Percentiles rank a stretch among this genome's conserved stretches.
These are phyloP conservation scores for Zapus hudsonius DNA, from an alignment of 2,113 vertebrate species.

Conservation along the genomic window DNA sequence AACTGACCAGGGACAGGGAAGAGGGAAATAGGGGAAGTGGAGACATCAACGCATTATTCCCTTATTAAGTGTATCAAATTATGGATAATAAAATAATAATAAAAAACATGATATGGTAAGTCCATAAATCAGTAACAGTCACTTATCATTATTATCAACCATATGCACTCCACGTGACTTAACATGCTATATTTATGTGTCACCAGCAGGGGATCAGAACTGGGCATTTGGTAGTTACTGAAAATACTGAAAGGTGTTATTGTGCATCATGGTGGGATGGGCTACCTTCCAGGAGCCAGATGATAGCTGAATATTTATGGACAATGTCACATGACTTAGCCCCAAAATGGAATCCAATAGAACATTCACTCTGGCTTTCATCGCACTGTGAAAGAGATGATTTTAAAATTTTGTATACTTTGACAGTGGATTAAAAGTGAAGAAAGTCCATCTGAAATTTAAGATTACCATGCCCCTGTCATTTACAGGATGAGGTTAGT, in stretches of 20 bases:
- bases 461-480: background rate
- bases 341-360: background rate
- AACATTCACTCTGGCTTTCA: background rate
- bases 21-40: too few relatives aligned
- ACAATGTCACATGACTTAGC: background rate
- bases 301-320: background rate
- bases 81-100: background rate
- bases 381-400: background rate
- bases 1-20: too few relatives aligned
- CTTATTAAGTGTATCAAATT: too few relatives aligned
- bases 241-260: background rate
- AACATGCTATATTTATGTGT: background rate
- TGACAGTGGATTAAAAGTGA: background rate
- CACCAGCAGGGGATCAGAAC: background rate
- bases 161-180: too few relatives aligned
- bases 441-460: background rate
- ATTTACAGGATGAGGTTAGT: background rate
- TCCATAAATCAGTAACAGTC: background rate
- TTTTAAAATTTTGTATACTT: background rate
- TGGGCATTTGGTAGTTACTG: background rate
- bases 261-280: background rate
- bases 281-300: background rate
- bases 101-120: background rate
- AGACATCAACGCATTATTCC: too few relatives aligned
- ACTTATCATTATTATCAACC: background rate